Percentiles rank a stretch among this genome's conserved stretches.
Conservation (phyloP, 2,797 vertebrate species). For the Anguilla pacifica region DNA sequence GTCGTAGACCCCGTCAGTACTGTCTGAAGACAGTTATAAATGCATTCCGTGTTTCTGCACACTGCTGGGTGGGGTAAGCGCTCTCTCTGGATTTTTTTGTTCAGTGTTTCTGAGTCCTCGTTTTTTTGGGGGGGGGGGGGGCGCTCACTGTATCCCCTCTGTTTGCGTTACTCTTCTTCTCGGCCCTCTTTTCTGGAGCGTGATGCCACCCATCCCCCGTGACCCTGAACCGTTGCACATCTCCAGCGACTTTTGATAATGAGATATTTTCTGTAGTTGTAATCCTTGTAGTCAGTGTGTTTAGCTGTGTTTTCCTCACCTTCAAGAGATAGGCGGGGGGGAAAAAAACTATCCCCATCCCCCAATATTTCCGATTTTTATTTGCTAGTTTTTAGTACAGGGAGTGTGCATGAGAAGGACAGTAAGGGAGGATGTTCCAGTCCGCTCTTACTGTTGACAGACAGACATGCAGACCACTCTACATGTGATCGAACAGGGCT, state of each 20-base stretch:
- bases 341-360: neutral
- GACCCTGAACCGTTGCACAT: neutral
- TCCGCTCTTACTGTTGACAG: neutral
- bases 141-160: neutral
- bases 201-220: neutral
- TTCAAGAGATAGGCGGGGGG: neutral
- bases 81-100: neutral
- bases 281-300: neutral
- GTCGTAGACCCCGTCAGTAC: neutral
- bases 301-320: neutral
- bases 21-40: neutral
- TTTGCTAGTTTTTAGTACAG: neutral
- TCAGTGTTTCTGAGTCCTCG: neutral
- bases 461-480: neutral
- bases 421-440: neutral
- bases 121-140: neutral
- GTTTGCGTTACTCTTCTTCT: neutral
- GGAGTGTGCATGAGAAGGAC: neutral
- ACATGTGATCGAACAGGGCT: neutral
- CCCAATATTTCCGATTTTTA: neutral
- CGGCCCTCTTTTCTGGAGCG: neutral
- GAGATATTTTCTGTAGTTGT: neutral
- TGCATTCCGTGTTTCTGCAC: slow-evolving; percentile 27
- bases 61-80: neutral
- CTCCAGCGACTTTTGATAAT: neutral